These are phyloP conservation scores for Hyposoter didymator DNA, from an alignment of 2,888 invertebrate species.

Conservation along the genomic window DNA sequence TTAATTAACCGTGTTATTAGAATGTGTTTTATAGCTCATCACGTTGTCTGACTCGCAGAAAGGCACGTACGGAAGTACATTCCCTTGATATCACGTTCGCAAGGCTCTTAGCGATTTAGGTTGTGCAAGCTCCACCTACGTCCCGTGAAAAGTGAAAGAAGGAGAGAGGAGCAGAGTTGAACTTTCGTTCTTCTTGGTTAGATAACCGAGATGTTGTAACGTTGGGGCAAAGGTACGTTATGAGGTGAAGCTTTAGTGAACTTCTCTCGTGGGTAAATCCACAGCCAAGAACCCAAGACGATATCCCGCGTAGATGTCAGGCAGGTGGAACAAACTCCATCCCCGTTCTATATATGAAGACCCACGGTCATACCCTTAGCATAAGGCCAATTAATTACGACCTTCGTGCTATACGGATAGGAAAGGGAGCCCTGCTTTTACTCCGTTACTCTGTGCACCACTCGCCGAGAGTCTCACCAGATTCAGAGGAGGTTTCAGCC, in stretches of 20 bases:
- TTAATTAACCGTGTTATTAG: conserved; percentile 9
- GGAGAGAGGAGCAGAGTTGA: neutral
- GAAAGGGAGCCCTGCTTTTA: conserved; percentile 16
- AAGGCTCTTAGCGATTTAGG: conserved; percentile 18
- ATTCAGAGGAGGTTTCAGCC: conserved; percentile 26
- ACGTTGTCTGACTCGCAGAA: neutral
- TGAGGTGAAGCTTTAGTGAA: conserved; percentile 49
- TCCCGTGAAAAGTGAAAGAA: conserved; percentile 40
- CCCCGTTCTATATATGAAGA: conserved; percentile 41
- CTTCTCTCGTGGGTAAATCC: conserved; percentile 36
- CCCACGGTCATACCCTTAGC: conserved; percentile 61
- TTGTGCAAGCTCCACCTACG: neutral
- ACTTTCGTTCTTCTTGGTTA: conserved; percentile 50
- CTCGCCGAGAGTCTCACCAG: conserved; percentile 21
- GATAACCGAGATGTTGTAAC: conserved; percentile 63
- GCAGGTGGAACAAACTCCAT: conserved; percentile 34
- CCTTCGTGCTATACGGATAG: conserved; percentile 35
- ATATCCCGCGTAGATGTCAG: conserved; percentile 41
- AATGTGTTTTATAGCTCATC: conserved; percentile 3
- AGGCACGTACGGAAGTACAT: conserved; percentile 12
- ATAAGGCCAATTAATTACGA: conserved; percentile 65
- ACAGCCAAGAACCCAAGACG: conserved; percentile 45
- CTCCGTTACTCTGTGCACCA: conserved; percentile 29
- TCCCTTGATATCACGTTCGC: conserved; percentile 60
- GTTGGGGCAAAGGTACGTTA: conserved; percentile 36